Evolutionary conservation across 2,113 vertebrate genomes (phyloP).

Genomic region (Tetrax tetrax): DNA sequence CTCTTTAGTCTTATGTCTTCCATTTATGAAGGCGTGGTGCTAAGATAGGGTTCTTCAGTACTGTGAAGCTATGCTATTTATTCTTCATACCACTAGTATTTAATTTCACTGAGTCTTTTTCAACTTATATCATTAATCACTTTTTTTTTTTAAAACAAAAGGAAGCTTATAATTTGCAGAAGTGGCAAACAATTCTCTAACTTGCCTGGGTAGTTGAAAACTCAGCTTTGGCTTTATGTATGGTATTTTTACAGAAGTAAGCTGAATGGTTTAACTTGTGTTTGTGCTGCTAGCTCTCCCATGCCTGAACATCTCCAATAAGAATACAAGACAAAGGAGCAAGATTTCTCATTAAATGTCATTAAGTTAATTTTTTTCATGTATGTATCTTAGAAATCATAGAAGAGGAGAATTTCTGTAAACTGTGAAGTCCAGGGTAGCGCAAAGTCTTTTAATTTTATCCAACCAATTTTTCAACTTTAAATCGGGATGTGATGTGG

Average conservation of each 20-base stretch:
- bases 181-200: background rate
- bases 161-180: background rate
- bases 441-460: background rate
- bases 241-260: background rate
- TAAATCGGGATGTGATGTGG: background rate
- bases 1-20: background rate
- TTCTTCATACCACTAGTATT: background rate
- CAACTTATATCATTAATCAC: fast-evolving
- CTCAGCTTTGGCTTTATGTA: background rate
- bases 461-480: no score
- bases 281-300: background rate
- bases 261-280: background rate
- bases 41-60: background rate
- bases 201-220: background rate
- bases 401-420: background rate
- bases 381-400: background rate
- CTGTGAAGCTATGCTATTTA: background rate
- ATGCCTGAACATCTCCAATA: background rate
- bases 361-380: background rate
- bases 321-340: background rate
- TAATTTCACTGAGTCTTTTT: background rate
- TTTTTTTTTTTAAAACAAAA: background rate
- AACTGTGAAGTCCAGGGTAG: background rate
- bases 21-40: background rate
- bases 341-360: background rate